Evolutionary conservation across 2,797 vertebrate genomes (phyloP).

Genomic region (Notoglanidium macrostoma): DNA sequence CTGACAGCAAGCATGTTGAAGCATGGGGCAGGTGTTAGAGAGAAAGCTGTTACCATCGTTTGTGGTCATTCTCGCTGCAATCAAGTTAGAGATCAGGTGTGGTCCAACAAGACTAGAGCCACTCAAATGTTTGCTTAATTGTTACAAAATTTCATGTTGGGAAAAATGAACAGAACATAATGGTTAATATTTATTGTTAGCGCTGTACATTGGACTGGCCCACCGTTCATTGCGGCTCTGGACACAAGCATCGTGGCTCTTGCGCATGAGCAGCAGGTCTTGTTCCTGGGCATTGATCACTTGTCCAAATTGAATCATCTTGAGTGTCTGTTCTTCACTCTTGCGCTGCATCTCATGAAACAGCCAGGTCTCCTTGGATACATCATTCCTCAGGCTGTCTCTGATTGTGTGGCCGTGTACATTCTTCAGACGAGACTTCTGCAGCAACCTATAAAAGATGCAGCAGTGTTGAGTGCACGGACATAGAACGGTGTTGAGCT

Average conservation of each 20-base stretch:
- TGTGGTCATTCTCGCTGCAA: not conserved
- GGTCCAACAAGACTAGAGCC: not conserved
- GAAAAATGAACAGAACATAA: not conserved
- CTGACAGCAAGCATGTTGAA: not conserved
- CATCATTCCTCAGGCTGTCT: slow-evolving; percentile 77
- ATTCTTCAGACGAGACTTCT: slow-evolving; percentile 78
- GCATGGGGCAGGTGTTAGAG: not conserved
- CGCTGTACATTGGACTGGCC: not conserved
- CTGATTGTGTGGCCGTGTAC: slow-evolving; percentile 72
- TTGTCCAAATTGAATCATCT: slow-evolving; percentile 73
- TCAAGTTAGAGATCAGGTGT: not conserved
- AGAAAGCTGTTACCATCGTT: not conserved
- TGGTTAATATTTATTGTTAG: not conserved
- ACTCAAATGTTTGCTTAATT: not conserved
- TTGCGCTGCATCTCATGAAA: slow-evolving; percentile 76
- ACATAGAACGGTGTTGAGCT: not conserved
- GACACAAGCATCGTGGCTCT: slow-evolving; percentile 71
- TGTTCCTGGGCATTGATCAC: slow-evolving; percentile 73
- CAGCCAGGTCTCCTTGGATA: slow-evolving; percentile 67
- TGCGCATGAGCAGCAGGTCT: slow-evolving; percentile 74
- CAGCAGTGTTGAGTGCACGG: not conserved
- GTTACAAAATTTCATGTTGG: not conserved
- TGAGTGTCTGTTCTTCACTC: slow-evolving; percentile 73
- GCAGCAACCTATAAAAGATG: slow-evolving; percentile 77
- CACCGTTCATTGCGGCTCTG: slow-evolving; percentile 82